Conservation (phyloP, 2,113 vertebrate species). For the Rhynchopsitta pachyrhyncha region DNA sequence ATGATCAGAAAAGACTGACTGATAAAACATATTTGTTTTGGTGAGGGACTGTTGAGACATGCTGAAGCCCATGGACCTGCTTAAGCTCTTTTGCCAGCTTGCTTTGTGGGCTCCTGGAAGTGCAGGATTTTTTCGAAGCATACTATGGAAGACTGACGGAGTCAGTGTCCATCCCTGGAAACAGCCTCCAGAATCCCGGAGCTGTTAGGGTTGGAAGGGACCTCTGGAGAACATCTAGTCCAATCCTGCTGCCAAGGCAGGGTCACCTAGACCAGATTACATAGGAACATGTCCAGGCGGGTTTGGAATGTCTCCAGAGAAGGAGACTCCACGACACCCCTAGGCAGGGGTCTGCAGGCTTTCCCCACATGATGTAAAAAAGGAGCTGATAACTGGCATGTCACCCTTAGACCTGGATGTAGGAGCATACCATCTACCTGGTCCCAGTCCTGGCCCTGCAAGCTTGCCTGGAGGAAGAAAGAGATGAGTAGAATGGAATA, state of each 20-base stretch:
- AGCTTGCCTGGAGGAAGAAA: not conserved
- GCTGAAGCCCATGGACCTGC: not conserved
- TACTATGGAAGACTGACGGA: not conserved
- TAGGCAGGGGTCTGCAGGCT: not conserved
- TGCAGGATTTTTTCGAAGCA: not conserved
- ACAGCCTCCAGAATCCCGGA: not conserved
- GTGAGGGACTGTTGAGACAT: not conserved
- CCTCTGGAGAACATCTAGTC: not conserved
- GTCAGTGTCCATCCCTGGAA: not conserved
- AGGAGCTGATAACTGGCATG: not conserved
- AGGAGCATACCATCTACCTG: not conserved
- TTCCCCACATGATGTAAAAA: not conserved
- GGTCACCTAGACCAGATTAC: not conserved
- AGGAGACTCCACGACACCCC: not conserved
- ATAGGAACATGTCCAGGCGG: not conserved
- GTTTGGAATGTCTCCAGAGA: not conserved
- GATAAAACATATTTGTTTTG: not conserved
- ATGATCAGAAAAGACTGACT: not conserved
- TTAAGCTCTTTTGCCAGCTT: not conserved
- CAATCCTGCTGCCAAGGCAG: not conserved
- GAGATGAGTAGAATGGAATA: not conserved
- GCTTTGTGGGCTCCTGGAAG: not conserved
- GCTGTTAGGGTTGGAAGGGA: not conserved
- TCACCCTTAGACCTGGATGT: not conserved
- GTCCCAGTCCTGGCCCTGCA: not conserved